Conservation (phyloP, 53 echinoderm and acorn worm species). For the Zoroaster sp. region DNA sequence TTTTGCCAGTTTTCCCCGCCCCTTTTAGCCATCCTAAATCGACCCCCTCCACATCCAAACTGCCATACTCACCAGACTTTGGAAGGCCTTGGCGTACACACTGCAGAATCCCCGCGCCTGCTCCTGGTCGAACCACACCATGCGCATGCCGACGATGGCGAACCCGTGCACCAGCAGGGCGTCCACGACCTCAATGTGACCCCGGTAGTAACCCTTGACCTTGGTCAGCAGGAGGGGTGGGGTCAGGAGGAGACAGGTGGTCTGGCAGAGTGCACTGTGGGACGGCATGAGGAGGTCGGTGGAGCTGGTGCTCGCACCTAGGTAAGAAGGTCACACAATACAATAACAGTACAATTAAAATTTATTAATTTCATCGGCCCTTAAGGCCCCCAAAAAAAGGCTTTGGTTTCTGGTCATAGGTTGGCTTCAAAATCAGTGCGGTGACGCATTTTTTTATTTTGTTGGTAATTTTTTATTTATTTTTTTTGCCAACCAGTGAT, state of each 20-base stretch:
- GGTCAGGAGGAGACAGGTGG: slow-evolving; percentile 93
- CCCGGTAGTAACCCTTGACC: slow-evolving; percentile 78
- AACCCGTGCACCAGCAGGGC: slow-evolving; percentile 76
- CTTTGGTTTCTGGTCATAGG: no score
- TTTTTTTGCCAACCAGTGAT: no score
- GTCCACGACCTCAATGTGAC: slow-evolving; percentile 91
- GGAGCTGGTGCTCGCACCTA: slow-evolving; percentile 51
- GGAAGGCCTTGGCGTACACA: slow-evolving; percentile 63
- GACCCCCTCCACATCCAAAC: no score
- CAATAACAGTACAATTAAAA: no score
- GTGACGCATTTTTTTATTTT: no score
- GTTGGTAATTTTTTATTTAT: no score
- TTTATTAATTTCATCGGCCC: no score
- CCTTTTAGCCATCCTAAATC: no score
- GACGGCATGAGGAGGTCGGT: slow-evolving; percentile 55
- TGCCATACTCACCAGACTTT: slow-evolving; percentile 64
- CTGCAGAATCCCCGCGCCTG: slow-evolving; percentile 81
- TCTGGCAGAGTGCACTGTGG: slow-evolving; percentile 96
- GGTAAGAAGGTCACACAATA: background rate
- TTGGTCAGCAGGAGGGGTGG: slow-evolving; percentile 82
- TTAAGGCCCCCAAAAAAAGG: no score
- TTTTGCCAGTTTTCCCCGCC: no score
- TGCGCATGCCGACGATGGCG: slow-evolving; percentile 78
- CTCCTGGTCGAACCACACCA: slow-evolving; percentile 81
- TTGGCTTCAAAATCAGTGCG: no score